Evolutionary conservation across 2,797 vertebrate genomes (phyloP), one percentile per base, ranked within the genome.

Genomic region (Micropoecilia bifurca): DNA sequence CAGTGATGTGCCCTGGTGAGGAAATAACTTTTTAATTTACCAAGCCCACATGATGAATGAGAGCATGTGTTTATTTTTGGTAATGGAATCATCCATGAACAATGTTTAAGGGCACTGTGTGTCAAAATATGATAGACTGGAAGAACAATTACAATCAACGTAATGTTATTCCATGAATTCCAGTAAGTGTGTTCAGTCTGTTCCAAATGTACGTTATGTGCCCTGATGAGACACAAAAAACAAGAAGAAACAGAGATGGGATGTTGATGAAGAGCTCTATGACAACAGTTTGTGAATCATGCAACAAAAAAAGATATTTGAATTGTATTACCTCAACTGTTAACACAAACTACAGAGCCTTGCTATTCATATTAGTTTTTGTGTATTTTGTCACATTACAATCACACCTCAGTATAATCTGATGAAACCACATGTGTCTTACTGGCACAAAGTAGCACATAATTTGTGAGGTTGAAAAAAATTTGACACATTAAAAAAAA

Each of bases 21-120:
- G 82, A 88, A 86, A 43, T 57, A 8, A 22, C n/a, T 20, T 45
- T 1, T 30, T 75, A 72, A 76, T 68, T 9, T 20, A 71, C 76
- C 22, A 76, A 7, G 12, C 9, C 45, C 90, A 78, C 83, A 83
- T 92, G 86, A 88, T 45, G n/a, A 69, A 84, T 77, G 45, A 73
- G n/a, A 41, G 25, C 53, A 80, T n/a, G 3, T 0, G 16, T 22
- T 28, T 0, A 18, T n/a, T 73, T 80, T 18, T 53, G 48, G 68
- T 43, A 1, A 45, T 28, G 10, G 2, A 3, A 71, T 10, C 25
- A 14, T 2, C 6, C 9, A 20, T 6, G 30, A 25, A 59, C 22
- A 0, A 18, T 39, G 76, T 57, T 71, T 3, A 16, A 30, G 48
- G 69, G 75, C 76, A 77, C 22, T 47, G 3, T 4, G 28, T 25